These are phyloP conservation scores for Antheraea assamensis DNA, from an alignment of 2,888 invertebrate species.

Conservation along the genomic window DNA sequence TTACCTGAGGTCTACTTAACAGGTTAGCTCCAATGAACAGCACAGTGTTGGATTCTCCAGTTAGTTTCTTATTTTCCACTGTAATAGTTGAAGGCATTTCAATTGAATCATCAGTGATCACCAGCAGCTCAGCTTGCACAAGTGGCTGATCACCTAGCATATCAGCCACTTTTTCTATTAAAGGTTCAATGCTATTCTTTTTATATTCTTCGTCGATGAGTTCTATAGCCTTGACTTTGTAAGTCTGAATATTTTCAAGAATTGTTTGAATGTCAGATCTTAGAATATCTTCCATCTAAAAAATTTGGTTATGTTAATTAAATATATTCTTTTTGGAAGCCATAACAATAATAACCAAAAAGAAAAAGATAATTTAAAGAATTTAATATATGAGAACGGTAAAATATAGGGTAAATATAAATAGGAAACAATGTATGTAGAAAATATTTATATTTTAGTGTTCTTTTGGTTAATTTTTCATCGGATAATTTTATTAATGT, in stretches of 20 bases:
- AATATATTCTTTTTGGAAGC: neutral
- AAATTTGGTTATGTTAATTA: neutral
- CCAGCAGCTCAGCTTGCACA: conserved; percentile 84
- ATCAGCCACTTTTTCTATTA: conserved; percentile 81
- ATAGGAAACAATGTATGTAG: no score
- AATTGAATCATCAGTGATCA: conserved; percentile 78
- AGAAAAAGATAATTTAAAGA: neutral
- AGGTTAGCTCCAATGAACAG: conserved; percentile 80
- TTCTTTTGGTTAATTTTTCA: no score
- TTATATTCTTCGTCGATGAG: conserved; percentile 77
- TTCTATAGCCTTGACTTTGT: conserved; percentile 84
- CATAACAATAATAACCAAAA: neutral
- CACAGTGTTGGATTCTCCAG: conserved; percentile 76
- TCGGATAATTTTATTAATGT: no score
- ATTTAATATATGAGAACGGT: neutral
- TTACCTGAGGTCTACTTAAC: conserved; percentile 73
- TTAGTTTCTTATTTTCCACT: conserved; percentile 84
- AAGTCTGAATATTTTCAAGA: conserved; percentile 85
- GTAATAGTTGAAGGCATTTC: conserved; percentile 77
- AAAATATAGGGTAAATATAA: neutral
- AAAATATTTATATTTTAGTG: no score
- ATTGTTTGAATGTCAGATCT: conserved; percentile 86
- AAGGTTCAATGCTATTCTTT: conserved; percentile 66
- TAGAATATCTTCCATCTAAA: conserved; percentile 77
- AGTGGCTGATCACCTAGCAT: conserved; percentile 86